Evolutionary conservation across 2,113 vertebrate species (phyloP), one percentile per base, ranked within the genome.

Genomic region (Heterocephalus glaber): DNA sequence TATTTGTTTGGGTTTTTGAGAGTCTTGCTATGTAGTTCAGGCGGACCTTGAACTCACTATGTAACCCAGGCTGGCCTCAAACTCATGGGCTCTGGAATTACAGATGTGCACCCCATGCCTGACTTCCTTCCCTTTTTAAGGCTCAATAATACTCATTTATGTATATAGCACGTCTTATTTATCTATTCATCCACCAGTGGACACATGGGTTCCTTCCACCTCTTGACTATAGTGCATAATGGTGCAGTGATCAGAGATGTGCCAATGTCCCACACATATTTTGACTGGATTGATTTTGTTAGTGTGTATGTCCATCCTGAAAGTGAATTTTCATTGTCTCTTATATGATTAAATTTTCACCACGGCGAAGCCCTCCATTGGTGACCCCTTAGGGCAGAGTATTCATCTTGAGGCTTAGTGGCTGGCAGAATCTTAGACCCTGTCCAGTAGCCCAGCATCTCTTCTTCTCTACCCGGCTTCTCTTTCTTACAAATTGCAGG

Each of bases 371-470:
- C 41, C 47, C 44, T 24, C 26, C 61, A 2, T 83, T 52, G 12
- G 52, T 74, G 49, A 11, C 47, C 84, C 28, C 30, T 33, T 7
- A 61, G 0, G 11, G 14, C 72, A n/a, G 8, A 90, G 38, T 3
- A 30, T 80, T 38, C 26, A 47, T 49, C 54, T 77, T 56, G 41
- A 28, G 54, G 33, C 7, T 87, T 56, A 56, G 61, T 65, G 2
- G 17, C 54, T 33, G 81, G 8, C 47, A 19, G 38, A 7, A 44
- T 35, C 35, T 3, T 63, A 19, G 47, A 30, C 2, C n/a, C 24
- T 49, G 0, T 49, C 49, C 38, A 14, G 5, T 41, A 60, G 26
- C 17, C 7, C 33, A 10, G 20, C 11, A 2, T 35, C 1, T 30
- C 72, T 47, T 41, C 7, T 44, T 63, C 26, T 84, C 58, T 52